phyloP scores from a whole-genome alignment of 1,140 invertebrate genomes.

The Cydia fagiglandana region DNA sequence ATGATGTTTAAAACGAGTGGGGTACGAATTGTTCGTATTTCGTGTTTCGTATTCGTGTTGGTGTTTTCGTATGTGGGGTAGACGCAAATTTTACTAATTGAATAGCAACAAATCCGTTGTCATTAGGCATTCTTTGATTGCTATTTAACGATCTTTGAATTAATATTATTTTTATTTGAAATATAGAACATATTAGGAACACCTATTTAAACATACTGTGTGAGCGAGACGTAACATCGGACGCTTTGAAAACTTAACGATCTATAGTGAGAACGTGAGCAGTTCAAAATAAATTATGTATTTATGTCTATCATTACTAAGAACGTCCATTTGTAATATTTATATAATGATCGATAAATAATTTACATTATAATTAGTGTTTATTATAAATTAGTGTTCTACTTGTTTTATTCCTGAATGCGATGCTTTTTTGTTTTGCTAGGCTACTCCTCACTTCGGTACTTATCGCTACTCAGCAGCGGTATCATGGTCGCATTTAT shows the following conservation, averaged over 20 bases:
- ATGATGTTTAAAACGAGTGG: background rate
- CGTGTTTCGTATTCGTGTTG: no score
- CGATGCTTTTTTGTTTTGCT: constrained; percentile 12
- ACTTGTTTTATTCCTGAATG: background rate
- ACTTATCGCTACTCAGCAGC: constrained; percentile 49
- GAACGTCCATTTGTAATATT: constrained; percentile 67
- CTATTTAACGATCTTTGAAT: no score
- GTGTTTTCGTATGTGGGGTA: no score
- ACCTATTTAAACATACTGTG: background rate
- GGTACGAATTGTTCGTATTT: background rate
- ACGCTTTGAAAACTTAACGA: constrained; percentile 6
- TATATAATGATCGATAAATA: constrained; percentile 53
- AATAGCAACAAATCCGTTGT: background rate
- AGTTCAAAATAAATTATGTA: constrained; percentile 21
- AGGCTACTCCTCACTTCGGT: constrained; percentile 36
- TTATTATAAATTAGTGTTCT: constrained; percentile 16
- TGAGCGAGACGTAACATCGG: background rate
- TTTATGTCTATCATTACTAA: constrained; percentile 53
- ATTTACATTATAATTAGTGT: constrained; percentile 36
- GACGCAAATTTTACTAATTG: background rate
- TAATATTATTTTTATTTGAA: background rate
- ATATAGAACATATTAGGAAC: background rate
- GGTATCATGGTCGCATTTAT: no score
- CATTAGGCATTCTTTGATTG: no score
- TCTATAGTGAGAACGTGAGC: constrained; percentile 10